Conservation (phyloP, 2,888 invertebrate species). For the Trilocha varians region DNA sequence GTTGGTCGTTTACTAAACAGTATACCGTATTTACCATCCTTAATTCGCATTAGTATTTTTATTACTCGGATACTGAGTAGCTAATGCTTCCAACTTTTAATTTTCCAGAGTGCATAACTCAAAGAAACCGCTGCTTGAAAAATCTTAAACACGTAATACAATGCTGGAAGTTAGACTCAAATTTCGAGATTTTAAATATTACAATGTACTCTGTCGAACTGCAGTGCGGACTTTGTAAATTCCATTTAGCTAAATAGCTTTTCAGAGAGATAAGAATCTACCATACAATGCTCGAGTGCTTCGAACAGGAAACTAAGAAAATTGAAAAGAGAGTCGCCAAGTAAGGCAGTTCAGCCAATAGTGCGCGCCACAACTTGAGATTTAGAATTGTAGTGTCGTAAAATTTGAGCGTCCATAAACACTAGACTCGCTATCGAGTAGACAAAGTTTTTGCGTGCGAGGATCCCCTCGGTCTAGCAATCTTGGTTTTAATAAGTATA, state of each 20-base stretch:
- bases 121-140: slow-evolving; percentile 34
- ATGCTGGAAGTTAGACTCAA: slow-evolving; percentile 58
- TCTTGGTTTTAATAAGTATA: slow-evolving; percentile 73
- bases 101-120: slow-evolving; percentile 53
- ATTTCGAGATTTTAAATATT: slow-evolving; percentile 71
- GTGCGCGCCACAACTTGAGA: slow-evolving; percentile 66
- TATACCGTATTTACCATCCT: slow-evolving; percentile 3
- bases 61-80: slow-evolving; percentile 10
- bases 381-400: slow-evolving; percentile 61
- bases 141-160: slow-evolving; percentile 58
- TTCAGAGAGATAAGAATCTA: slow-evolving; percentile 70
- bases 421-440: slow-evolving; percentile 38
- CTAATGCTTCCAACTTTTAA: slow-evolving; percentile 33
- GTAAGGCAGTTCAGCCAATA: slow-evolving; percentile 58
- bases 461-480: slow-evolving; percentile 58
- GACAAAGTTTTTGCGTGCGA: slow-evolving; percentile 56
- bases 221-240: slow-evolving; percentile 72
- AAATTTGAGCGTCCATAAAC: slow-evolving; percentile 59
- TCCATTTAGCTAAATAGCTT: slow-evolving; percentile 74
- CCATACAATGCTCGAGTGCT: slow-evolving; percentile 68
- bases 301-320: slow-evolving; percentile 68
- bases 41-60: not conserved
- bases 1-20: slow-evolving; percentile 33
- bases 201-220: slow-evolving; percentile 70
- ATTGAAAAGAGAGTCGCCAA: slow-evolving; percentile 71